These are phyloP conservation scores for Catagonus wagneri DNA, from an alignment of 2,113 vertebrate genomes.

Conservation along the genomic window DNA sequence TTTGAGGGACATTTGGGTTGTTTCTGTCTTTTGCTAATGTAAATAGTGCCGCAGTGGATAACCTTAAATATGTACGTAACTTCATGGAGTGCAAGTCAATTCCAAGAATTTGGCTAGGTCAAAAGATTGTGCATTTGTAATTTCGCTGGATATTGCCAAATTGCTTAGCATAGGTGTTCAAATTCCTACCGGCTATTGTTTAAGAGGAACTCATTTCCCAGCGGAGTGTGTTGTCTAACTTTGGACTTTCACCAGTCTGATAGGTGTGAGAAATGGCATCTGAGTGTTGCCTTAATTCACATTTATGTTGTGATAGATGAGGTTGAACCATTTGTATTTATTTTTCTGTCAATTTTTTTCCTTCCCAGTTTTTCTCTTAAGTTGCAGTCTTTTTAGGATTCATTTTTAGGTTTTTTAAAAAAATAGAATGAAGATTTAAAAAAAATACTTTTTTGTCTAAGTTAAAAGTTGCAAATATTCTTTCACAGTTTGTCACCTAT, in stretches of 20 bases:
- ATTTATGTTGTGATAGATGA: background rate
- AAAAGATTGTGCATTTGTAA: background rate
- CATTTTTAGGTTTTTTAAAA: background rate
- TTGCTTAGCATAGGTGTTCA: background rate
- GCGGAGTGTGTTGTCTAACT: background rate
- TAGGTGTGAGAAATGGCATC: background rate
- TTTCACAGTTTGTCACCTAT: background rate
- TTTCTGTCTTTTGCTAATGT: background rate
- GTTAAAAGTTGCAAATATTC: background rate
- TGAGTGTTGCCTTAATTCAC: background rate
- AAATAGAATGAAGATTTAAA: too few species aligned
- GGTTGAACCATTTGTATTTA: background rate
- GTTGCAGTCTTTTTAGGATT: background rate
- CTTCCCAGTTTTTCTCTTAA: background rate
- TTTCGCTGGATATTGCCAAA: background rate
- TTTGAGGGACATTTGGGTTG: background rate
- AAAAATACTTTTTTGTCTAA: background rate
- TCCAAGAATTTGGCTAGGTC: background rate
- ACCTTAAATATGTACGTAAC: background rate
- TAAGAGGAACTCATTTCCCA: background rate
- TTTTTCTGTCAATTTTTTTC: background rate
- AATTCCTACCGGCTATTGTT: background rate
- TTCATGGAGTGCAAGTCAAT: background rate
- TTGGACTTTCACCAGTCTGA: background rate
- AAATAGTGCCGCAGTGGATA: background rate